phyloP scores from a whole-genome alignment of 1,140 invertebrate genomes.

The Dreissena rostriformis region DNA sequence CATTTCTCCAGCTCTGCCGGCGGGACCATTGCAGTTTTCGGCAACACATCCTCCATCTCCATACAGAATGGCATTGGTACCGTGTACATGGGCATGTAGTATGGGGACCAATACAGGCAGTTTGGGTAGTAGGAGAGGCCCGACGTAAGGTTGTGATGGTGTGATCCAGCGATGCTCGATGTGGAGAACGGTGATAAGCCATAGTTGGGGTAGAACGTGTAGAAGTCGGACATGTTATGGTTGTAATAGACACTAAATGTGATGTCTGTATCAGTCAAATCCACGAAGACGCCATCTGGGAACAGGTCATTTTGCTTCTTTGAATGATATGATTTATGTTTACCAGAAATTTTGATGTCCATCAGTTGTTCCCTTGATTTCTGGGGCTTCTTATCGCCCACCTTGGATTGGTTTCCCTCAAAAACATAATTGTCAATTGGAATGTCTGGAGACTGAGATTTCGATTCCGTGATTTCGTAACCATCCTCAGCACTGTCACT shows the following conservation, averaged over 20 bases:
- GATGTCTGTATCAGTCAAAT: conserved; percentile 78
- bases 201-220: neutral
- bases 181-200: conserved; percentile 23
- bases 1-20: conserved; percentile 75
- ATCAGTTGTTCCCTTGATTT: conserved; percentile 63
- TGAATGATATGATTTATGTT: conserved; percentile 42
- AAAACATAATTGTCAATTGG: neutral
- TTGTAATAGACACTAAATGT: conserved; percentile 77
- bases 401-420: neutral
- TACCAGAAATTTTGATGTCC: conserved; percentile 69
- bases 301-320: conserved; percentile 45
- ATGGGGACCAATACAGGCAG: conserved; percentile 57
- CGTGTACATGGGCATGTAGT: conserved; percentile 64
- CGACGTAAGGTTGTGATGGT: conserved; percentile 45
- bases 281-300: conserved; percentile 75
- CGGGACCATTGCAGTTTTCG: conserved; percentile 74
- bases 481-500: conserved; percentile 41
- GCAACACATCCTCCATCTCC: conserved; percentile 65
- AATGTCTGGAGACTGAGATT: conserved; percentile 40
- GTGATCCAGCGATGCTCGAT: conserved; percentile 47
- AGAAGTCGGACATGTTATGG: conserved; percentile 58
- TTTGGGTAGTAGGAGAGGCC: conserved; percentile 54
- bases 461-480: conserved; percentile 3
- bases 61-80: conserved; percentile 62
- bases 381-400: neutral